Evolutionary conservation across 2,113 vertebrate species (phyloP), one percentile per base, ranked within the genome.

Genomic region (Tamias sibiricus): DNA sequence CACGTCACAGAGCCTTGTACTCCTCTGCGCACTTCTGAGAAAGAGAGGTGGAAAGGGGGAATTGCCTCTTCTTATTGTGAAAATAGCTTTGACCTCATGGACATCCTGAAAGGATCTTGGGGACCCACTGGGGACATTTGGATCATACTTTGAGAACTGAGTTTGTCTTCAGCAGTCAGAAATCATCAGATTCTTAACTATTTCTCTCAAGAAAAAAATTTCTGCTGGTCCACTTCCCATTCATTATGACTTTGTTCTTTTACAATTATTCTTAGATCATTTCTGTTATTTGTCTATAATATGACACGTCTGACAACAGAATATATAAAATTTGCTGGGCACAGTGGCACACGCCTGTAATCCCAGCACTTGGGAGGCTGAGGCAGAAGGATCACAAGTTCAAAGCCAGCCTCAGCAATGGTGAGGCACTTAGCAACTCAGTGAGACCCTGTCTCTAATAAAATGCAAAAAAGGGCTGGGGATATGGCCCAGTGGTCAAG

Each of bases 181-280:
- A 92, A 72, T 76, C 16, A 30, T 69, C 11, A 49, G 47, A 4
- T 88, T 92, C 24, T 80, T 37, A 66, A 59, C 54, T 83, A 12
- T 90, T 81, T 85, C n/a, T 90, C 35, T 96, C 32, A 85, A 87
- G 42, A 8, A 72, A 37, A 84, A 37, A 10, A 79, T 96, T 93
- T 92, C 84, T 74, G 57, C 54, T 59, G 9, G 26, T 24, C 32
- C 1, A 20, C 69, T 69, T 90, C 19, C 37, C 35, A 4, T 66
- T 92, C 80, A 62, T 84, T 26, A 62, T 4, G 17, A 19, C 66
- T n/a, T 72, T 77, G 28, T 83, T 79, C 69, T 91, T 94, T 71
- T 80, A 42, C 66, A 59, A 64, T 82, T 37, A 40, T 87, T 86
- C 44, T 71, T 84, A 35, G 22, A 35, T 95, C 37, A 44, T 9